Percentiles rank a stretch among this genome's conserved stretches.
These are phyloP conservation scores for Alfaro cultratus DNA, from an alignment of 2,797 vertebrate species.

Conservation along the genomic window DNA sequence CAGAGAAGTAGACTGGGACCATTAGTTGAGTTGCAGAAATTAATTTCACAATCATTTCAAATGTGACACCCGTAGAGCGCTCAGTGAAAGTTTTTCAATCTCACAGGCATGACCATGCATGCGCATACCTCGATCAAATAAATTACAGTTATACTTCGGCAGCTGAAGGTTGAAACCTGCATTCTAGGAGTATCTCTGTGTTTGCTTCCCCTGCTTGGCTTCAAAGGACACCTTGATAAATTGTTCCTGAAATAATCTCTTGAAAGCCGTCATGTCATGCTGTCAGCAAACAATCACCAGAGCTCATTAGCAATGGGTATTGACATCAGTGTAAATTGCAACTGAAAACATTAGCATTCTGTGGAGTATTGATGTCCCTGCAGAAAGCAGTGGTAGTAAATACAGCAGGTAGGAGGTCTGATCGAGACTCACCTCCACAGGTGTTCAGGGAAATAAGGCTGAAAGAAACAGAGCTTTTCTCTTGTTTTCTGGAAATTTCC, in stretches of 20 bases:
- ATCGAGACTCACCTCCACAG: slow-evolving; percentile 25
- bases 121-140: background rate
- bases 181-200: background rate
- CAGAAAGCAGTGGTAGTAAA: slow-evolving; percentile 51
- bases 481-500: background rate
- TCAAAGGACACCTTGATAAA: slow-evolving; percentile 51
- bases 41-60: slow-evolving; percentile 28
- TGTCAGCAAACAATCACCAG: slow-evolving; percentile 52
- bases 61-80: slow-evolving; percentile 17
- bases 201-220: slow-evolving; percentile 18
- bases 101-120: background rate
- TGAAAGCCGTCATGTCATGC: slow-evolving; percentile 32
- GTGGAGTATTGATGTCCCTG: slow-evolving; percentile 45
- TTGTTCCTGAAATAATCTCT: slow-evolving; percentile 45
- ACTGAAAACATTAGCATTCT: slow-evolving; percentile 40
- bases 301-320: slow-evolving; percentile 61
- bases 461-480: background rate
- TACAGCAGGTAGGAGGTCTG: slow-evolving; percentile 40
- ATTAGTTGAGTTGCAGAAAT: slow-evolving; percentile 37
- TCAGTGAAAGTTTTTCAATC: slow-evolving; percentile 15
- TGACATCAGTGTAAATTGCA: slow-evolving; percentile 49
- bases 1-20: slow-evolving; percentile 35
- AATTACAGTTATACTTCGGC: background rate
- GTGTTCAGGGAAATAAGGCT: slow-evolving; percentile 15
- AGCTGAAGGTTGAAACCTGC: background rate